Conservation (phyloP, 2,888 invertebrate genomes). For the Tupiocoris notatus region DNA sequence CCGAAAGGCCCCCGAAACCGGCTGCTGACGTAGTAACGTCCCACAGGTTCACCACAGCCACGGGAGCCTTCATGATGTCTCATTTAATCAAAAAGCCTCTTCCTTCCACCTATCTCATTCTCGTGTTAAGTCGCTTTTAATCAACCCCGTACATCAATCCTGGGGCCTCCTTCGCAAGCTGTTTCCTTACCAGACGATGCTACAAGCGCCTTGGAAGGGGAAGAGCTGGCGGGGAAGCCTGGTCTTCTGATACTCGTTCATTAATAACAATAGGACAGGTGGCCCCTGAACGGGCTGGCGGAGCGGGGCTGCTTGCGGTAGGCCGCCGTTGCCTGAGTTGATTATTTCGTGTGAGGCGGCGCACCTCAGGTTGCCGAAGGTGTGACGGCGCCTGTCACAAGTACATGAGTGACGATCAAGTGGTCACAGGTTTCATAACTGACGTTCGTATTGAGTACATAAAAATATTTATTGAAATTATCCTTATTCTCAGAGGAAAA, state of each 20-base stretch:
- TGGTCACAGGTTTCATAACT: neutral
- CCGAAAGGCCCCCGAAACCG: conserved; percentile 8
- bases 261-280: neutral
- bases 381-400: neutral
- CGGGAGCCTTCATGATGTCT: conserved; percentile 17
- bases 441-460: too few relatives aligned
- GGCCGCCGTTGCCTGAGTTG: neutral
- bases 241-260: neutral
- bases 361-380: neutral
- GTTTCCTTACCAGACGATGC: neutral
- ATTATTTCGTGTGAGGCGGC: neutral
- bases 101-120: neutral
- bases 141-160: conserved; percentile 34
- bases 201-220: too few relatives aligned
- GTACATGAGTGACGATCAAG: neutral
- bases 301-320: neutral
- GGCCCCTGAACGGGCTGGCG: neutral
- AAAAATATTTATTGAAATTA: too few relatives aligned
- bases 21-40: conserved; percentile 4
- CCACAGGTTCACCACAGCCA: conserved; percentile 20
- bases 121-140: conserved; percentile 30
- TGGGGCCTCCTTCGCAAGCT: neutral
- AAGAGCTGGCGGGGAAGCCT: neutral
- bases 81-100: conserved; percentile 30
- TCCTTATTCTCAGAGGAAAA: too few relatives aligned